phyloP scores from a whole-genome alignment of 2,113 vertebrate genomes.

The Cheirogaleus medius region DNA sequence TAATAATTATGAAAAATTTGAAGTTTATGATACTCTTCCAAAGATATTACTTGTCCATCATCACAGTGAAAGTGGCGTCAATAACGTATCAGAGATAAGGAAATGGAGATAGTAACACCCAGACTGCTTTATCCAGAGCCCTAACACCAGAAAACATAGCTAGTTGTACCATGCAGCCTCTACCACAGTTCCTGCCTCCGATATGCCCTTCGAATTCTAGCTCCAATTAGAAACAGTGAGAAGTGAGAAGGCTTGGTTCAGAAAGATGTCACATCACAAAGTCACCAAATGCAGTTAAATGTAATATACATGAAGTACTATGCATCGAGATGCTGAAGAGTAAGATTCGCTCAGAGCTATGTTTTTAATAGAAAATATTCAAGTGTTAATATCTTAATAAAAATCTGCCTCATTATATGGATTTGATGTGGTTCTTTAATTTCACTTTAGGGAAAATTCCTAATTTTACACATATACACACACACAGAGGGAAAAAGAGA shows the following conservation, averaged over 20 bases:
- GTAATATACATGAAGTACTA: neutral
- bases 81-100: neutral
- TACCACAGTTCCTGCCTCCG: neutral
- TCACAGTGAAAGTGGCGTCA: neutral
- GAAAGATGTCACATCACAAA: neutral
- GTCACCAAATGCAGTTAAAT: neutral
- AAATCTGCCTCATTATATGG: neutral
- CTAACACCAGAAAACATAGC: neutral
- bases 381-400: neutral
- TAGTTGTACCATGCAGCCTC: neutral
- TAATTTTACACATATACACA: neutral
- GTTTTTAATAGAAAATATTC: neutral
- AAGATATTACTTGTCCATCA: neutral
- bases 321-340: neutral
- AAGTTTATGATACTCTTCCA: neutral
- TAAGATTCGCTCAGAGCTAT: neutral
- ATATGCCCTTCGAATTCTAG: neutral
- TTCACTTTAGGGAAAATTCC: neutral
- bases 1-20: neutral
- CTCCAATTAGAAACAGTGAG: neutral
- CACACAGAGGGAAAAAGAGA: accelerated
- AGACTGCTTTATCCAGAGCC: neutral
- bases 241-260: neutral
- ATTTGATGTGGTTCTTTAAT: neutral
- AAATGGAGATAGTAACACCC: neutral